phyloP scores from a whole-genome alignment of 1,140 invertebrate species.

The Drosophila tropicalis region DNA sequence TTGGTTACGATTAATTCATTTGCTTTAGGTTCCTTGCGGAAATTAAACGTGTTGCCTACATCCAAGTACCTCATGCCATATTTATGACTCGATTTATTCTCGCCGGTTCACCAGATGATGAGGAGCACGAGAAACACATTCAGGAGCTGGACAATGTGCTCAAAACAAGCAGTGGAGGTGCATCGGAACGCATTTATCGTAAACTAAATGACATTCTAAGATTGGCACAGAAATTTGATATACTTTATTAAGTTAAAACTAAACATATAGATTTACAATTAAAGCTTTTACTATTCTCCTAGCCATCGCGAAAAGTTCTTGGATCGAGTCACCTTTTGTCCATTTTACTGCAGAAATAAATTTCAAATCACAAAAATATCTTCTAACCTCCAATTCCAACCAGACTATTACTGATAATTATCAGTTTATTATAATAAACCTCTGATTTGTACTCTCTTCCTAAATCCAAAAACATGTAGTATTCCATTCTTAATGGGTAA shows the following conservation, averaged over 20 bases:
- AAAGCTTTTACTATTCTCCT: too few species aligned
- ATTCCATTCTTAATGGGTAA: too few species aligned
- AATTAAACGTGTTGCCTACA: slow-evolving; percentile 58
- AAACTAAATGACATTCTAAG: slow-evolving; percentile 56
- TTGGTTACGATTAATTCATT: background rate
- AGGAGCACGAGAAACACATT: slow-evolving; percentile 31
- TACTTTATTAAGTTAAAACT: slow-evolving; percentile 32
- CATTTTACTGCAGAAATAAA: too few species aligned
- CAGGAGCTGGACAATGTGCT: slow-evolving; percentile 44
- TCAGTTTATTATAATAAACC: too few species aligned
- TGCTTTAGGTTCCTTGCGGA: slow-evolving; percentile 59
- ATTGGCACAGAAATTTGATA: slow-evolving; percentile 57
- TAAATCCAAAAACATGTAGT: too few species aligned
- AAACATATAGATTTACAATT: too few species aligned
- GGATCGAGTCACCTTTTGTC: too few species aligned
- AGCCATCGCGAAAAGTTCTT: too few species aligned
- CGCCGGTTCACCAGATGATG: slow-evolving; percentile 37
- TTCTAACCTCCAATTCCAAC: too few species aligned
- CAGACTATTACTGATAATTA: too few species aligned
- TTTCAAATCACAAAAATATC: too few species aligned
- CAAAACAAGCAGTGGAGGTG: slow-evolving; percentile 21
- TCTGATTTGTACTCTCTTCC: too few species aligned
- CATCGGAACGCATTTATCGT: slow-evolving; percentile 44
- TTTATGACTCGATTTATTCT: slow-evolving; percentile 76
- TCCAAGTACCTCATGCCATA: slow-evolving; percentile 70